Evolutionary conservation across 2,113 vertebrate species (phyloP).

Genomic region (Corynorhinus townsendii): DNA sequence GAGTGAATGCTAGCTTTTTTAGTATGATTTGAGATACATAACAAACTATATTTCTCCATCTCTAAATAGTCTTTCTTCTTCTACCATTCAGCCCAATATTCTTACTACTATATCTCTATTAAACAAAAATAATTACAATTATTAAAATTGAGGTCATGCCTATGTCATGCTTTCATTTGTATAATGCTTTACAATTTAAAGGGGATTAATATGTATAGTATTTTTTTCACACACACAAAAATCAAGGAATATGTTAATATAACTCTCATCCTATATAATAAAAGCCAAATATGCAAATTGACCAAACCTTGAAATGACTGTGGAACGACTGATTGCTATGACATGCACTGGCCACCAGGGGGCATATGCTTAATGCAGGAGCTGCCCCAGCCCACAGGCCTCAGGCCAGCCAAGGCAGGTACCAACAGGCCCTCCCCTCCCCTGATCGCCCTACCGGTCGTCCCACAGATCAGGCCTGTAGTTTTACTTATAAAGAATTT

Average conservation of each 20-base stretch:
- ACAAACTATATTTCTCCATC: neutral
- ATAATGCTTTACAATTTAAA: neutral
- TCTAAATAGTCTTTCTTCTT: neutral
- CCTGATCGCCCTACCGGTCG: too few relatives aligned
- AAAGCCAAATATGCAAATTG: too few relatives aligned
- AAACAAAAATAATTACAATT: neutral
- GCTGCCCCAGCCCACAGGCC: too few relatives aligned
- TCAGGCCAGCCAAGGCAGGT: too few relatives aligned
- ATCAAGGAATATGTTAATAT: neutral
- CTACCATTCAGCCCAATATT: neutral
- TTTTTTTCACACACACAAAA: neutral
- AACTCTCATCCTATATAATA: neutral
- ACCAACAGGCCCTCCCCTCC: too few relatives aligned
- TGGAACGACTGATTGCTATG: too few relatives aligned
- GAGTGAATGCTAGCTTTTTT: neutral
- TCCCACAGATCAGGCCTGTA: too few relatives aligned
- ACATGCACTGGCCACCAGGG: too few relatives aligned
- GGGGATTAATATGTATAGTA: neutral
- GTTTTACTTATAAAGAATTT: neutral
- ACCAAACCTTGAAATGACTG: too few relatives aligned
- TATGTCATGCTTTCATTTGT: neutral
- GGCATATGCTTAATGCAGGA: too few relatives aligned
- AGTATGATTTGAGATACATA: neutral
- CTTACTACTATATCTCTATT: neutral
- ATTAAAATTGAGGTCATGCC: neutral